A percentile compares a stretch with the other conserved stretches of the same genome.
These are phyloP conservation scores for Dasypolia templi DNA, from an alignment of 2,888 invertebrate genomes.

Conservation along the genomic window DNA sequence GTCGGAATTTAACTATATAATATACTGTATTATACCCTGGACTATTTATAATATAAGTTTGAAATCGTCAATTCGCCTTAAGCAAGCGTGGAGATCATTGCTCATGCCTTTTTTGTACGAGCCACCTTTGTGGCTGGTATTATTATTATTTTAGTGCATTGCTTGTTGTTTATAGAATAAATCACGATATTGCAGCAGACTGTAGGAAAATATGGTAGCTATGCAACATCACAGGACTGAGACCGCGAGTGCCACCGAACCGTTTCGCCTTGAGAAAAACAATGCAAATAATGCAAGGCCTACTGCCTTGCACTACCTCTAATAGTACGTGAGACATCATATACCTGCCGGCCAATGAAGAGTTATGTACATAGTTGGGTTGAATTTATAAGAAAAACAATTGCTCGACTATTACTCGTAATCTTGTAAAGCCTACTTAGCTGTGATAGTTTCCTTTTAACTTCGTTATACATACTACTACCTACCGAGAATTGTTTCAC, in stretches of 20 bases:
- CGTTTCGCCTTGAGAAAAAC: neutral
- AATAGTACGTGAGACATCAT: neutral
- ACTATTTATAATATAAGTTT: neutral
- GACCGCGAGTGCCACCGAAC: neutral
- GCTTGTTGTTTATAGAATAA: neutral
- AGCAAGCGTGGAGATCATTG: neutral
- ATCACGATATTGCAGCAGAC: too few relatives aligned
- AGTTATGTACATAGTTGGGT: too few relatives aligned
- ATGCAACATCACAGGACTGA: neutral
- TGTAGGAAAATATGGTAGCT: neutral
- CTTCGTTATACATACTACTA: too few relatives aligned
- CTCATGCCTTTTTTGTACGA: neutral
- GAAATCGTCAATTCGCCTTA: neutral
- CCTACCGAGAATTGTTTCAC: too few relatives aligned
- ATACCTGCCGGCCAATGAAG: too few relatives aligned
- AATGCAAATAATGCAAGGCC: neutral
- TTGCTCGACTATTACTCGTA: too few relatives aligned
- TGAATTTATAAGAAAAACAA: too few relatives aligned
- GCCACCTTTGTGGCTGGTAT: neutral
- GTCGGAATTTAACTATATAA: neutral
- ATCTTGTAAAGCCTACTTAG: too few relatives aligned
- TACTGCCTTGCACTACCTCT: neutral
- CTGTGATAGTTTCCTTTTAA: too few relatives aligned
- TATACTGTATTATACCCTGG: neutral
- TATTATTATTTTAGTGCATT: neutral